Evolutionary conservation across 2,797 vertebrate species (phyloP).

Genomic region (Todus mexicanus): DNA sequence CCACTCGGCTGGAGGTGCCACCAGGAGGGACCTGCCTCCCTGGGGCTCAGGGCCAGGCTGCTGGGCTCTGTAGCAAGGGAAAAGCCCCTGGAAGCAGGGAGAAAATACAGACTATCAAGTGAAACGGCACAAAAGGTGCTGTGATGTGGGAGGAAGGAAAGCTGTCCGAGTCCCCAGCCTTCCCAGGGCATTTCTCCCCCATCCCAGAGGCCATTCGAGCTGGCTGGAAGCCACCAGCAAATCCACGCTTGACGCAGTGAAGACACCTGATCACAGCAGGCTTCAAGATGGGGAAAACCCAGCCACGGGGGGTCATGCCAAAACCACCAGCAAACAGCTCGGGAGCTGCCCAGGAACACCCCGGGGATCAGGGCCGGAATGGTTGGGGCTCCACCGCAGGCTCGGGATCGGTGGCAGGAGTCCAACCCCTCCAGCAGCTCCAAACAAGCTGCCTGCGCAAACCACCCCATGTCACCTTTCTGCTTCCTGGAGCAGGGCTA

Average conservation of each 20-base stretch:
- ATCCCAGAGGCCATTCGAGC: background rate
- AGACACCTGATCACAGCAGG: background rate
- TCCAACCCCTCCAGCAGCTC: background rate
- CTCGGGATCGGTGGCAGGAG: background rate
- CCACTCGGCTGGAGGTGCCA: background rate
- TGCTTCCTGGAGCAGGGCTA: slow-evolving; percentile 7
- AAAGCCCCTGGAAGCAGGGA: background rate
- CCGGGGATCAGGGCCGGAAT: background rate
- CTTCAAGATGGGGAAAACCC: background rate
- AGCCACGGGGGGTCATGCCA: background rate
- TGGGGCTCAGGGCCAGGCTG: background rate
- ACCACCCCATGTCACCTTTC: background rate
- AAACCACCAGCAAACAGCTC: background rate
- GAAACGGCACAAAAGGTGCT: background rate
- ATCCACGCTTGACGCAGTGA: background rate
- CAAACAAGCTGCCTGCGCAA: background rate
- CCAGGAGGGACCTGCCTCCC: background rate
- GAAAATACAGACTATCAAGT: background rate
- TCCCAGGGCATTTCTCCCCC: background rate
- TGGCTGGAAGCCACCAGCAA: background rate
- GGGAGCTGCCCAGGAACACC: background rate
- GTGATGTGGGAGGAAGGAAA: background rate
- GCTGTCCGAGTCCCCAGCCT: background rate
- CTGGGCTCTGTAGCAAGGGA: background rate
- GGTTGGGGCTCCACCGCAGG: background rate